A percentile compares a stretch with the other conserved stretches of the same genome.
These are phyloP conservation scores for Drosophila histrio DNA, from an alignment of 2,888 invertebrate genomes.

Conservation along the genomic window DNA sequence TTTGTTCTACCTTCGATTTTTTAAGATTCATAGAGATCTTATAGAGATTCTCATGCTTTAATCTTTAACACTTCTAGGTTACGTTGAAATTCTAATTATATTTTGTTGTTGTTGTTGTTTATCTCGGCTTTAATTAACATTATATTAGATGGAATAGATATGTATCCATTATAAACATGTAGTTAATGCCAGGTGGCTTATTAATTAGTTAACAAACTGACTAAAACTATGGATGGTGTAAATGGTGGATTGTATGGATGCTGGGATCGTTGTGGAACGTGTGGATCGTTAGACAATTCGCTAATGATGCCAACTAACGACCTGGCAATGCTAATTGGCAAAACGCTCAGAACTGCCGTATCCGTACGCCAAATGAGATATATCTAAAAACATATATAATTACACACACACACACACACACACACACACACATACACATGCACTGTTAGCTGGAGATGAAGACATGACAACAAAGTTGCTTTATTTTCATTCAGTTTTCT, in stretches of 20 bases:
- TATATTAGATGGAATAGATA: slow-evolving; percentile 7
- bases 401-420: slow-evolving; percentile 5
- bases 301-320: slow-evolving; percentile 72
- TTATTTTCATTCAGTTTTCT: slow-evolving; percentile 32
- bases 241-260: not conserved
- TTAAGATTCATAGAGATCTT: too few species aligned
- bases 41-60: too few species aligned
- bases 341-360: slow-evolving; percentile 35
- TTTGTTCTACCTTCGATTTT: too few species aligned
- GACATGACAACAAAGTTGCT: slow-evolving; percentile 49
- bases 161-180: not conserved
- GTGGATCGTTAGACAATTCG: slow-evolving; percentile 69
- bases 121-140: not conserved
- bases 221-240: not conserved
- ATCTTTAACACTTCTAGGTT: not conserved
- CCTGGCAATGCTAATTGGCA: slow-evolving; percentile 66
- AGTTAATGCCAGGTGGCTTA: slow-evolving; percentile 20
- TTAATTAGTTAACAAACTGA: slow-evolving; percentile 22
- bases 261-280: slow-evolving; percentile 16
- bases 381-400: slow-evolving; percentile 7
- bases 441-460: slow-evolving; percentile 32
- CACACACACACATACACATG: not conserved
- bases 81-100: not conserved
- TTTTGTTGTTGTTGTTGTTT: not conserved
- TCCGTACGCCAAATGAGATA: slow-evolving; percentile 14